Evolutionary conservation across 2,113 vertebrate genomes (phyloP).

Genomic region (Cyanistes caeruleus): DNA sequence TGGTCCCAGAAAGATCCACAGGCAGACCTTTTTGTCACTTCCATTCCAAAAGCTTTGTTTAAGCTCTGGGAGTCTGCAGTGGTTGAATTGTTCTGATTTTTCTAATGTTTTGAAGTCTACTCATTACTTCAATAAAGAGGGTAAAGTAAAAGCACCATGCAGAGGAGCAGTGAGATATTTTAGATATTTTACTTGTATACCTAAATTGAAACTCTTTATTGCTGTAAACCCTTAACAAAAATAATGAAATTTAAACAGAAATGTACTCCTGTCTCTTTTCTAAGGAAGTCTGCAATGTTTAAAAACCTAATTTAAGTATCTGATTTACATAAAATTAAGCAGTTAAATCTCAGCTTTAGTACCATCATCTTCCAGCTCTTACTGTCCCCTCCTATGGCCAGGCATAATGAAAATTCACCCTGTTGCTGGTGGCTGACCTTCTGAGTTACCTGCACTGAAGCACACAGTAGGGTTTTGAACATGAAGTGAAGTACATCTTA

Average conservation of each 20-base stretch:
- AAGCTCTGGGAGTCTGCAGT: neutral
- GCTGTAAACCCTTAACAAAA: neutral
- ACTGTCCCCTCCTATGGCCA: neutral
- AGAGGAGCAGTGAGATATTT: neutral
- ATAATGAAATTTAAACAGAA: neutral
- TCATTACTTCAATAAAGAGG: neutral
- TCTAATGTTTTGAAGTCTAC: neutral
- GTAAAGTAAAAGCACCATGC: neutral
- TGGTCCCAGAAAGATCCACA: neutral
- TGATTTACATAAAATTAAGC: neutral
- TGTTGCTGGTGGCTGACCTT: neutral
- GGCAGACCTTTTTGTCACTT: neutral
- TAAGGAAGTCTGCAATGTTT: neutral
- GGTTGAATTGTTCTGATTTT: neutral
- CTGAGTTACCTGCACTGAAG: neutral
- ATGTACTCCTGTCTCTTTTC: neutral
- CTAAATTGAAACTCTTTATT: neutral
- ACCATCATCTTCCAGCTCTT: neutral
- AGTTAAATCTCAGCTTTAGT: neutral
- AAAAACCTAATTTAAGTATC: neutral
- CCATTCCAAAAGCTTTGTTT: neutral
- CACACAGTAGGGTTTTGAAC: neutral
- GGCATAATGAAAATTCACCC: neutral
- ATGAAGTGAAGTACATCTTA: neutral
- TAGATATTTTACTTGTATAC: neutral